Evolutionary conservation across 1,140 invertebrate species (phyloP), one percentile per base, ranked within the genome.

Genomic region (Chlorops oryzae): DNA sequence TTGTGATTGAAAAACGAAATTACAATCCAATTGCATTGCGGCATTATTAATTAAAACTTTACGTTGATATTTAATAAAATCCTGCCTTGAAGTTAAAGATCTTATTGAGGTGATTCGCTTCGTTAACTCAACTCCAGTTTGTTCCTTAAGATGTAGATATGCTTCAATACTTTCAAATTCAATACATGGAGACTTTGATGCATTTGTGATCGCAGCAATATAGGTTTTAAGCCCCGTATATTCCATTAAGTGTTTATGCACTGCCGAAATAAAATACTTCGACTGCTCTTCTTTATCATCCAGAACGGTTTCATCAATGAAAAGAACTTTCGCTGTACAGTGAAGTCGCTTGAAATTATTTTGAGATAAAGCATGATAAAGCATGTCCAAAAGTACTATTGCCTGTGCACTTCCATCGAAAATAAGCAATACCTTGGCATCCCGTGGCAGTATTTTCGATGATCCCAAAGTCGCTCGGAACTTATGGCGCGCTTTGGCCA

Each of bases 1-100:
- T 51, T 75, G 75, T 10, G 75, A 72, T 3, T 77, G 58, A 67
- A 84, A 79, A 1, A 82, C 69, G 63, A 78, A 80, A 3, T 56
- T 64, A 54, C 77, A 77, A 7, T 73, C 56, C 15, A 77, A 50
- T 20, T 70, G 25, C 39, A 62, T 53, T 13, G 80, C 65, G 9
- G 59, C 57, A 0, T 43, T 37, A 2, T 53, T 55, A 35, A 70
- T 38, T 0, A 61, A 43, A 28, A 49, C 44, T 5, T 59, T 68
- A 2, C 57, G 59, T 17, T 57, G 44, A 24, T 61, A 58, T 23
- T 58, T 54, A 2, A 59, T 13, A 37, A 60, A 67, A 34, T 72
- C 69, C 41, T 70, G 64, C 0, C 57, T 59, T 2, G 54, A 48
- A 25, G 65, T 67, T 9, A 62, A 42, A 10, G 45, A 27, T 21